phyloP scores from a whole-genome alignment of 2,113 vertebrate genomes.

The Fregata magnificens region DNA sequence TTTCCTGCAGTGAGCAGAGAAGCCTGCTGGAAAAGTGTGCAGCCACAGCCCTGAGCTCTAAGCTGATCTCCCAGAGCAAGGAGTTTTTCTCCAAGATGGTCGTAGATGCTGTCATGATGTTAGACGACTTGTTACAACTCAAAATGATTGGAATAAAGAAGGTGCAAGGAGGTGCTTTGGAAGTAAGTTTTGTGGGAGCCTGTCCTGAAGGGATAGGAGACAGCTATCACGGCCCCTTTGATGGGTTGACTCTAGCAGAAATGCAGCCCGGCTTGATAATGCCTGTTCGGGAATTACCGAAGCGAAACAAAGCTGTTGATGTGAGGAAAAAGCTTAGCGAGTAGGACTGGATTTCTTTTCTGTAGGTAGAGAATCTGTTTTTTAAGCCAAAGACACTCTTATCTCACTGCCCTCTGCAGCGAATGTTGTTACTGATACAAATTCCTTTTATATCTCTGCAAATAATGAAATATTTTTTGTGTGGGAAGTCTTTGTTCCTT shows the following conservation, averaged over 20 bases:
- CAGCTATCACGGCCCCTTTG: neutral
- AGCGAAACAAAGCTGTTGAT: neutral
- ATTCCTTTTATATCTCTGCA: neutral
- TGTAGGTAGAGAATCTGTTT: neutral
- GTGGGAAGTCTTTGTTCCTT: neutral
- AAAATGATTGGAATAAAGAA: constrained; percentile 99
- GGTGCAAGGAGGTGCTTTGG: constrained; percentile 93
- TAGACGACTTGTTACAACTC: constrained; percentile 91
- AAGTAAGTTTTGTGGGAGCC: constrained; percentile 71
- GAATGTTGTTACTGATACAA: neutral
- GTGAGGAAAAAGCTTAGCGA: neutral
- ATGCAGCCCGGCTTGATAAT: neutral
- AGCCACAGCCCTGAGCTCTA: constrained; percentile 92
- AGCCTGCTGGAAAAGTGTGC: constrained; percentile 92
- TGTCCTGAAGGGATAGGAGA: neutral
- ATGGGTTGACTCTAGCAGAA: neutral
- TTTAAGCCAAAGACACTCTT: neutral
- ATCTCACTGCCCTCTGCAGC: neutral
- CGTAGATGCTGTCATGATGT: constrained; percentile 92
- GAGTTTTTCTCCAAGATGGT: constrained; percentile 94
- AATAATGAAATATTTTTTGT: neutral
- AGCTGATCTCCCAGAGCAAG: constrained; percentile 93
- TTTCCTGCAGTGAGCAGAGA: constrained; percentile 84
- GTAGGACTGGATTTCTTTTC: neutral
- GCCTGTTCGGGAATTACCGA: neutral